phyloP scores from a whole-genome alignment of 30 jellyfish, hydroid and myxozoan genomes.

The Catostylus mosaicus region DNA sequence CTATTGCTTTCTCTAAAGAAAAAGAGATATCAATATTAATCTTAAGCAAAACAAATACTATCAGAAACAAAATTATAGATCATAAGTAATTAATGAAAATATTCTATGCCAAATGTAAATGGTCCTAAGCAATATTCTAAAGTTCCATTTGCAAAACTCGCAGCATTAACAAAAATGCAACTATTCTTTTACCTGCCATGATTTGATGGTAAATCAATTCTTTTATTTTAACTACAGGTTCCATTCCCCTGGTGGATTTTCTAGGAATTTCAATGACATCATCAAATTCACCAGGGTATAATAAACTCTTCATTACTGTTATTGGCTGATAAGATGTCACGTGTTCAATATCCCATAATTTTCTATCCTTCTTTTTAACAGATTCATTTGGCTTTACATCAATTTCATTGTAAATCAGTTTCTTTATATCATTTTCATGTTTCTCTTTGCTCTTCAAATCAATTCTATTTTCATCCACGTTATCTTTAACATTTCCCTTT shows the following conservation, averaged over 20 bases:
- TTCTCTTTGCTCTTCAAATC: not conserved
- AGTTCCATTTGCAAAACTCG: too few species aligned
- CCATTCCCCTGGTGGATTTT: conserved; percentile 51
- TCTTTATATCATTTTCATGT: conserved; percentile 46
- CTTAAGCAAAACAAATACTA: too few species aligned
- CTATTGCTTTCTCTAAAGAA: not conserved
- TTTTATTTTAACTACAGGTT: conserved; percentile 52
- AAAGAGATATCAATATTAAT: too few species aligned
- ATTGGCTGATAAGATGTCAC: conserved; percentile 25
- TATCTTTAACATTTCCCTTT: not conserved
- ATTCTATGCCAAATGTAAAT: too few species aligned
- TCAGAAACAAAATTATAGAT: too few species aligned
- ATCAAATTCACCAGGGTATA: conserved; percentile 39
- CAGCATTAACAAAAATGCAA: too few species aligned
- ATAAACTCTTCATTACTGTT: conserved; percentile 54
- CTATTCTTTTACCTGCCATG: conserved; percentile 1
- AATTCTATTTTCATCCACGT: not conserved
- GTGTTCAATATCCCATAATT: conserved; percentile 18
- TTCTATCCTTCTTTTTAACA: not conserved
- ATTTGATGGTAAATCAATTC: conserved; percentile 39
- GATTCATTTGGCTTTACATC: conserved; percentile 2
- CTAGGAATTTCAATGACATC: not conserved
- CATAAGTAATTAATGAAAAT: not conserved
- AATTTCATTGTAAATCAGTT: conserved; percentile 19
- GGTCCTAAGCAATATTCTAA: too few species aligned